phyloP scores from a whole-genome alignment of 1,140 invertebrate genomes.

The Zaprionus davidi region DNA sequence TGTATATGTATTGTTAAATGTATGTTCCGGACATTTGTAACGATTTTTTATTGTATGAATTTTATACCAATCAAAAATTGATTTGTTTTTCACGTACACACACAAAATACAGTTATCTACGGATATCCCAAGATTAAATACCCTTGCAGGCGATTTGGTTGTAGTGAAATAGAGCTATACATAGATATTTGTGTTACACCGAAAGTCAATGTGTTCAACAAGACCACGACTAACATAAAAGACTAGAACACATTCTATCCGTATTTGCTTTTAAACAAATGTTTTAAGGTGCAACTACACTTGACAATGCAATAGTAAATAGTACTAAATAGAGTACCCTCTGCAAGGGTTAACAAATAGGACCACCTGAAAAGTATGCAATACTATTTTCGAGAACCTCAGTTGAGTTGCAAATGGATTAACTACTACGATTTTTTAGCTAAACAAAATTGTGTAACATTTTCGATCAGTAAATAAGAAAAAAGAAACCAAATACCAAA shows the following conservation, averaged over 20 bases:
- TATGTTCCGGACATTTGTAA: constrained; percentile 45
- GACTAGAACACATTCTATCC: neutral
- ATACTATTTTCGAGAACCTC: constrained; percentile 62
- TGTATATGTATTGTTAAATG: constrained; percentile 55
- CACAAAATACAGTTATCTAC: constrained; percentile 1
- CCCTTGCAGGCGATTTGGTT: constrained; percentile 15
- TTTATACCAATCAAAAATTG: constrained; percentile 13
- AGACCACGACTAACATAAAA: neutral
- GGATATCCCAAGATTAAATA: neutral
- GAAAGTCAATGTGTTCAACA: constrained; percentile 1
- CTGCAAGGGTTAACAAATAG: constrained; percentile 46
- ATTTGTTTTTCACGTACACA: constrained; percentile 25
- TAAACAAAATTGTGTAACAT: constrained; percentile 47
- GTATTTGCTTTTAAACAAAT: neutral
- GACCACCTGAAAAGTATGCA: constrained; percentile 75
- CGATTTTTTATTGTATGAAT: constrained; percentile 47
- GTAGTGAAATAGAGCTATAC: neutral
- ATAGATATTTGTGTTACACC: neutral
- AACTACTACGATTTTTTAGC: constrained; percentile 45
- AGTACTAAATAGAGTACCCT: neutral
- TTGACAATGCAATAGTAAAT: neutral
- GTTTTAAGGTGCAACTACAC: neutral
- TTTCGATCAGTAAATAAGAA: constrained; percentile 40
- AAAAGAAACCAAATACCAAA: constrained; percentile 25
- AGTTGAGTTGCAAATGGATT: constrained; percentile 42